Evolutionary conservation across 1,140 invertebrate species (phyloP).

Genomic region (Argopecten irradians): DNA sequence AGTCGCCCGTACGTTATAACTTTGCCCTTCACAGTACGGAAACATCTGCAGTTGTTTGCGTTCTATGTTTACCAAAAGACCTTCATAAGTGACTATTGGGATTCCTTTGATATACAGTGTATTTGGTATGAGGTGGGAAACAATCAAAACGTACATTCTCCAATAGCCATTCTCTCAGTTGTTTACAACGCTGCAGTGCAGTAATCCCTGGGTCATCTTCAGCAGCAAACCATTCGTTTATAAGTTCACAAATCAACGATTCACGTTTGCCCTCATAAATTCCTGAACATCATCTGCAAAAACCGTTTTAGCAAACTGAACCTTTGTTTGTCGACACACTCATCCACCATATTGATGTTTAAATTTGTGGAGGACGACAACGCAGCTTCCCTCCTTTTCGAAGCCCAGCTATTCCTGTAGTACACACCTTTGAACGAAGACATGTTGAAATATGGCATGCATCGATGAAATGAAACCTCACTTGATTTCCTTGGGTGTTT

Average conservation of each 20-base stretch:
- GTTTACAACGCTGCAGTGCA: not conserved
- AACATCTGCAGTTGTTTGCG: slow-evolving; percentile 34
- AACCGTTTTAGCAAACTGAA: slow-evolving; percentile 36
- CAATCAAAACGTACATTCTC: too few relatives aligned
- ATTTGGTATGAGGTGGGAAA: too few relatives aligned
- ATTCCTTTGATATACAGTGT: too few relatives aligned
- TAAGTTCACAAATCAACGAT: slow-evolving; percentile 28
- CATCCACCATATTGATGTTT: slow-evolving; percentile 27
- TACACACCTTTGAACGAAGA: slow-evolving; percentile 33
- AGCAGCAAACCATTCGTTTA: slow-evolving; percentile 39
- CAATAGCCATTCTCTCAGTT: slow-evolving; percentile 26
- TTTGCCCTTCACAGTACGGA: too few relatives aligned
- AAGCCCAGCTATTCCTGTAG: slow-evolving; percentile 28
- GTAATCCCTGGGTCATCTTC: slow-evolving; percentile 42
- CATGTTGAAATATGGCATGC: slow-evolving; percentile 37
- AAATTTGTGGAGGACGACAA: slow-evolving; percentile 24
- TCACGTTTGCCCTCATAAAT: slow-evolving; percentile 13
- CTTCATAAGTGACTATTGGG: too few relatives aligned
- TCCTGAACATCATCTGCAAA: slow-evolving; percentile 38
- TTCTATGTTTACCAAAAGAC: slow-evolving; percentile 29
- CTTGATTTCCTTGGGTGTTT: not conserved
- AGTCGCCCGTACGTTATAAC: too few relatives aligned
- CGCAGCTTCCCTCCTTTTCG: not conserved
- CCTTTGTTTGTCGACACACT: slow-evolving; percentile 41
- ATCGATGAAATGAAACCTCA: slow-evolving; percentile 44